These are phyloP conservation scores for Melanotaenia pygmaea DNA, from an alignment of 2,797 vertebrate species.

Conservation along the genomic window DNA sequence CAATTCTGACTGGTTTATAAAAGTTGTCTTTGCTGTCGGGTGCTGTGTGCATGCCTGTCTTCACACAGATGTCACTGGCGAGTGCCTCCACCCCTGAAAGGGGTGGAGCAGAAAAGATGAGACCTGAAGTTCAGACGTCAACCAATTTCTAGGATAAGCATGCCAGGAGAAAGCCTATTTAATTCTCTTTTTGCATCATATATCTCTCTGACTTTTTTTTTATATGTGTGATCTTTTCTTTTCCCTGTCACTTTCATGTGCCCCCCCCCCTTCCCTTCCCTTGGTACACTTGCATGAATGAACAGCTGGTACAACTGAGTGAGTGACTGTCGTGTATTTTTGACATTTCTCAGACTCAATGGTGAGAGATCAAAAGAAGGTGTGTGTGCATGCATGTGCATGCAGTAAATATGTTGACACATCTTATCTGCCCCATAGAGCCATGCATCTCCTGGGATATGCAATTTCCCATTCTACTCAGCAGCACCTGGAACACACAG, in stretches of 20 bases:
- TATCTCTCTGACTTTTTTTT: constrained; percentile 44
- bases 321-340: background rate
- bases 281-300: constrained; percentile 15
- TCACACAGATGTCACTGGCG: constrained; percentile 24
- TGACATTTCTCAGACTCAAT: constrained; percentile 6
- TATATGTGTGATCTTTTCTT: constrained; percentile 4
- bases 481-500: constrained; percentile 47
- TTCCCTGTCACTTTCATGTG: constrained; percentile 43
- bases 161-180: constrained; percentile 56
- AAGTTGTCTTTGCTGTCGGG: constrained; percentile 60
- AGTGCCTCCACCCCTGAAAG: constrained; percentile 8
- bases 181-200: constrained; percentile 70
- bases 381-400: constrained; percentile 20
- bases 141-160: constrained; percentile 61
- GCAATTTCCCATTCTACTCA: constrained; percentile 35
- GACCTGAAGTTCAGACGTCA: constrained; percentile 61
- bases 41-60: constrained; percentile 38
- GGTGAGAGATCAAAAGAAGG: constrained; percentile 23
- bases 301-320: constrained; percentile 37
- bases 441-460: constrained; percentile 36
- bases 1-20: constrained; percentile 50
- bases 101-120: constrained; percentile 38
- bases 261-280: background rate
- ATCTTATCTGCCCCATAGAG: constrained; percentile 54
- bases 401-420: constrained; percentile 48